Evolutionary conservation across 2,113 vertebrate genomes (phyloP), one percentile per base, ranked within the genome.

Genomic region (Sceloporus undulatus): DNA sequence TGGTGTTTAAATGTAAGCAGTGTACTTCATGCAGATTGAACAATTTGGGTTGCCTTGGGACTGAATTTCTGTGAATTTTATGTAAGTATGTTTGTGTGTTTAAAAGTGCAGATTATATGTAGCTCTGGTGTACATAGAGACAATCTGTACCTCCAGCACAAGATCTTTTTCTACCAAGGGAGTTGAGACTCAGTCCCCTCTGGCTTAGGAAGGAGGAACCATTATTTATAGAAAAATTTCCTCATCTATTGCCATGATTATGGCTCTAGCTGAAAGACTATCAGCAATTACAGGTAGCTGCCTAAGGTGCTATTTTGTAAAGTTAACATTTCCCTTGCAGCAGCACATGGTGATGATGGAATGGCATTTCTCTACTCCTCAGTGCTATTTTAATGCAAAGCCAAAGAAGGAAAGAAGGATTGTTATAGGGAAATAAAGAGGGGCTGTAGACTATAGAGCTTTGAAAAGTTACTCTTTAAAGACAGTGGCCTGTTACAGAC

Each of bases 181-280:
- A 19, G 25, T 52, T 73, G 66, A 73, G 42, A 48, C 71, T 21
- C 8, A 10, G 48, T 40, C 48, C 8, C 34, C 19, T 73, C 68
- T 40, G 42, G 77, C 76, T 27, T 68, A 48, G 34, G 66, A 87
- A 76, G 34, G 23, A 76, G 23, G 54, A 19, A 2, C 48, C 27
- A 52, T 78, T 87, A 81, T 81, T 87, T 81, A 52, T 86, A 52
- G 80, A 76, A 42, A 48, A 34, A 66, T 83, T 83, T 76, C 59
- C 80, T 81, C 78, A 87, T 81, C 52, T 87, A 29, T n/a, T 42
- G 21, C n/a, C 18, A 27, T 40, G 77, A 70, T 86, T 73, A 56
- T 52, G 25, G 70, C 56, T 59, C 34, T 68, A 87, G 77, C 77
- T n/a, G 14, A 25, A 79, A 79, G 65, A 62, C 25, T 70, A 38